phyloP scores from a whole-genome alignment of 2,113 vertebrate species.

The Bettongia penicillata region DNA sequence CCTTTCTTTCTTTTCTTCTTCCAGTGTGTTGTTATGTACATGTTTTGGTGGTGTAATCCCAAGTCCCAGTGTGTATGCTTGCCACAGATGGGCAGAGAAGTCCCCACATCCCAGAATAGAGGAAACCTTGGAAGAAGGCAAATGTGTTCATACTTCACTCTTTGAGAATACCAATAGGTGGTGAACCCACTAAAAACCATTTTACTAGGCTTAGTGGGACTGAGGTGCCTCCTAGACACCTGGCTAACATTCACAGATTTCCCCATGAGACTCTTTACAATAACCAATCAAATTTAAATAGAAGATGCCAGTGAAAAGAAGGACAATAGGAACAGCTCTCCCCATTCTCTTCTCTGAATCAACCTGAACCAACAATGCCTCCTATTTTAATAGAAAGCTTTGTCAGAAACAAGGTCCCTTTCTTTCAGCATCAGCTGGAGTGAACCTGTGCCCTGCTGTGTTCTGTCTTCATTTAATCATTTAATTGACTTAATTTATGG shows the following conservation, averaged over 20 bases:
- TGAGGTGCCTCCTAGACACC: not conserved
- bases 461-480: slow-evolving; percentile 16
- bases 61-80: not conserved
- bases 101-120: not conserved
- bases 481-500: slow-evolving; percentile 50
- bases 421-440: not conserved
- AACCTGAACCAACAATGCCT: not conserved
- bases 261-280: slow-evolving; percentile 44
- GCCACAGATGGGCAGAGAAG: not conserved
- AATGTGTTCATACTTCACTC: not conserved
- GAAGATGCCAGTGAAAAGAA: slow-evolving; percentile 23
- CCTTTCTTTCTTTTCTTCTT: not conserved
- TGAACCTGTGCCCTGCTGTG: not conserved
- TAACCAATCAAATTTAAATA: slow-evolving; percentile 28
- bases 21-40: not conserved
- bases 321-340: not conserved
- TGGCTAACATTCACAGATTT: slow-evolving; percentile 15
- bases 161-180: not conserved
- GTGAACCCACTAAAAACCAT: not conserved
- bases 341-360: not conserved
- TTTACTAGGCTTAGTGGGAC: not conserved
- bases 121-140: not conserved
- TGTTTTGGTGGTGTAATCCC: not conserved
- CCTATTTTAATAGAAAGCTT: not conserved
- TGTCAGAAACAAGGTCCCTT: not conserved